phyloP scores from a whole-genome alignment of 2,888 invertebrate genomes.

The Alloscopus bannaensis region DNA sequence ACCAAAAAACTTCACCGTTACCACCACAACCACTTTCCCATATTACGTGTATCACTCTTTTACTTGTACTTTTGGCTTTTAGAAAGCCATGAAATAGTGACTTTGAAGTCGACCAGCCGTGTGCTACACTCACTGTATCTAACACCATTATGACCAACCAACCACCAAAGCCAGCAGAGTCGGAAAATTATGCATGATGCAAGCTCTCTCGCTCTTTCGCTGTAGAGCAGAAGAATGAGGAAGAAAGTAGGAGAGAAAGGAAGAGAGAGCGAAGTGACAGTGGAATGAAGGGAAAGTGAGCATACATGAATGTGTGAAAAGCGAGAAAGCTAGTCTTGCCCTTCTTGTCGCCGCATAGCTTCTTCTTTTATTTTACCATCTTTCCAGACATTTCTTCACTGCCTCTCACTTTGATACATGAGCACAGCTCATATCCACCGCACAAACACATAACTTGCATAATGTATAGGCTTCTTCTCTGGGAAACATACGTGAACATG shows the following conservation, averaged over 20 bases:
- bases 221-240: neutral
- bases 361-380: neutral
- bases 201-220: slow-evolving; percentile 10
- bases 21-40: slow-evolving; percentile 30
- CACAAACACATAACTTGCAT: slow-evolving; percentile 6
- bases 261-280: slow-evolving; percentile 1
- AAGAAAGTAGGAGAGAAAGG: slow-evolving; percentile 15
- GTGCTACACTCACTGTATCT: slow-evolving; percentile 13
- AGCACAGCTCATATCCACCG: neutral
- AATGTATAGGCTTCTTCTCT: neutral
- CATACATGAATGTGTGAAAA: slow-evolving; percentile 23
- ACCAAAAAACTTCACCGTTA: slow-evolving; percentile 1
- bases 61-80: slow-evolving; percentile 36
- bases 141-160: slow-evolving; percentile 44
- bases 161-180: slow-evolving; percentile 11
- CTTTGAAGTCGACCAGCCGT: slow-evolving; percentile 34
- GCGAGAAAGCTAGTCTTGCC: neutral
- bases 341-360: too few relatives aligned
- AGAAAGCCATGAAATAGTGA: slow-evolving; percentile 38
- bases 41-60: slow-evolving; percentile 46
- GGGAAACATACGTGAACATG: neutral
- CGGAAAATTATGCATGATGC: slow-evolving; percentile 48
- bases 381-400: neutral
- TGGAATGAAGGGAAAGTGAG: slow-evolving; percentile 12
- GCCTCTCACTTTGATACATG: slow-evolving; percentile 1